Evolutionary conservation across 2,888 invertebrate genomes (phyloP), one percentile per base, ranked within the genome.

Genomic region (Germaria angustata): DNA sequence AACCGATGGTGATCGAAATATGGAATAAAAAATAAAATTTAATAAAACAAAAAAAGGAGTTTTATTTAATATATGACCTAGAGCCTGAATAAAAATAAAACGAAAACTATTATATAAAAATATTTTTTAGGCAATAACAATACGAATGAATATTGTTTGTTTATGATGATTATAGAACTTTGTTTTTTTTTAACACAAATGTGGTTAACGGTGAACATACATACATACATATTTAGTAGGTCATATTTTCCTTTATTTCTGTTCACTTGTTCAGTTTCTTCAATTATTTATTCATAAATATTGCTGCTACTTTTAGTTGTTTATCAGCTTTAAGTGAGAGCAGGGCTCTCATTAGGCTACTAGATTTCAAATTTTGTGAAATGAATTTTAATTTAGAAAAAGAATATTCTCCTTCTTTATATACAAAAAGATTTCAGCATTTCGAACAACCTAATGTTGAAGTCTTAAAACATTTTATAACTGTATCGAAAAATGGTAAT

Each of bases 381-480:
- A 80, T 63, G 69, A 36, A 22, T 20, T 36, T 85, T n/a, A 86
- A 89, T 59, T 79, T 89, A n/a, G 86, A 86, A 28, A 84, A 85
- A 13, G 87, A 90, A 73, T 90, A 90, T 80, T 86, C 87, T 6
- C 90, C 90, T 0, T 88, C 87, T 44, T 85, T 83, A 34, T 81
- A 86, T 73, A 86, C 88, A 8, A 85, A 75, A 15, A 84, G 90
- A 9, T 88, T 88, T 66, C 86, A 86, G 81, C 79, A 87, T 65
- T 83, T 79, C 2, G 73, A 79, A 8, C 84, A 87, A 2, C 88
- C 89, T 1, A 63, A 86, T 55, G 28, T 85, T 3, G 84, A 86
- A 0, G 84, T 90, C 9, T 71, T 86, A 8, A 84, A 87, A 4
- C 53, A 88, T 79, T 90, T 89, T 68, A 4, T 87, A 2, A 65